A percentile compares a stretch with the other conserved stretches of the same genome.
phyloP scores from a whole-genome alignment of 2,797 vertebrate genomes.

The Peromyscus nudipes region DNA sequence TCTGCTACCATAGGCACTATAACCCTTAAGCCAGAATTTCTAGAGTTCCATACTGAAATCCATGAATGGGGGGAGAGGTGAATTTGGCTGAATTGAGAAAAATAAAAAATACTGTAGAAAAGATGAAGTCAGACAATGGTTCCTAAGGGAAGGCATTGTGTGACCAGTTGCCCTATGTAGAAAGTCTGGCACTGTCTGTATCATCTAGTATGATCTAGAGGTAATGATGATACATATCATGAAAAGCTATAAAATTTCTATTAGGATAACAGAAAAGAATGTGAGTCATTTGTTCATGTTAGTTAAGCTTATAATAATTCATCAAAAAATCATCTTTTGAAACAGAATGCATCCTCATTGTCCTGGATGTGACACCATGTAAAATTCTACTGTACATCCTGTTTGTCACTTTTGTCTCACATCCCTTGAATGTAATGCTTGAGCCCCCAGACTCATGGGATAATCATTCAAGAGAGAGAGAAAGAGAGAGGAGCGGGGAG shows the following conservation, averaged over 20 bases:
- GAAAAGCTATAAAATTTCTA: not conserved
- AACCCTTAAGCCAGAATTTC: not conserved
- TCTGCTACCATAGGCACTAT: not conserved
- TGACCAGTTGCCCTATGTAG: not conserved
- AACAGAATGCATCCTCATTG: not conserved
- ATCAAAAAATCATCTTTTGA: not conserved
- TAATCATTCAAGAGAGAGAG: not conserved
- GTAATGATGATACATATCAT: not conserved
- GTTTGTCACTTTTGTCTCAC: not conserved
- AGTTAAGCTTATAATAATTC: not conserved
- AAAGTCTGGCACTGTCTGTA: not conserved
- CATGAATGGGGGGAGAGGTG: not conserved
- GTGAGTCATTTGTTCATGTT: not conserved
- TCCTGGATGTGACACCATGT: not conserved
- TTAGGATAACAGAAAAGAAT: not conserved
- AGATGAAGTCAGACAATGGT: not conserved
- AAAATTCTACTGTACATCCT: not conserved
- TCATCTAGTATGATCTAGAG: not conserved
- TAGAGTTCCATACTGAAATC: not conserved
- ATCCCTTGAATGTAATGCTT: not conserved
- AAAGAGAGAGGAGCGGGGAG: not conserved
- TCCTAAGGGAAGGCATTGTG: rapidly evolving
- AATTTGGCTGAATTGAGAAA: not conserved
- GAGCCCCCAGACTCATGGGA: not conserved
- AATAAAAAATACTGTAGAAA: not conserved